Evolutionary conservation across 2,113 vertebrate species (phyloP).

Genomic region (Tragelaphus scriptus): DNA sequence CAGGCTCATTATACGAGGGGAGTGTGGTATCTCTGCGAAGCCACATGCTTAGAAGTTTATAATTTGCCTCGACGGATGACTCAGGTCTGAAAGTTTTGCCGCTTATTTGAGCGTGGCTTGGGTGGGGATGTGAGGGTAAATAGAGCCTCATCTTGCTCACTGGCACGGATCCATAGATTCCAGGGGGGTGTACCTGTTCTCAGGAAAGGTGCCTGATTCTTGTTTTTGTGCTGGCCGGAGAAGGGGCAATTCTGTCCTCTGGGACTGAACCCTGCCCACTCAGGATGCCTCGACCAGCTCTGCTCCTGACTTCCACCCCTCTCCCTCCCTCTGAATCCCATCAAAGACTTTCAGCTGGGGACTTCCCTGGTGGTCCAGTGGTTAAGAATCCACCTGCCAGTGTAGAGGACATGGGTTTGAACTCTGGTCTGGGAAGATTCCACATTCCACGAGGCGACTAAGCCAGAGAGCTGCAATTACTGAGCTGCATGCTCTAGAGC

Average conservation of each 20-base stretch:
- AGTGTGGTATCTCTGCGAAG: constrained; percentile 42
- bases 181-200: background rate
- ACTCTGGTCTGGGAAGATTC: background rate
- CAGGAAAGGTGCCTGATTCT: background rate
- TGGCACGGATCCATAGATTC: background rate
- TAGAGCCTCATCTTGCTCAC: background rate
- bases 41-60: constrained; percentile 53
- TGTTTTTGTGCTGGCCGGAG: fast-evolving
- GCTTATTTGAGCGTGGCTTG: constrained; percentile 47
- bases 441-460: background rate
- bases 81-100: constrained; percentile 43
- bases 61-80: constrained; percentile 58
- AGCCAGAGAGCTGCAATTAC: background rate
- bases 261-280: background rate
- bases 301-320: background rate
- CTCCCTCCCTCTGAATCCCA: background rate
- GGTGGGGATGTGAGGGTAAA: background rate
- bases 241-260: background rate
- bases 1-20: constrained; percentile 41
- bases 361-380: background rate
- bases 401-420: background rate
- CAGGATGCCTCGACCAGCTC: fast-evolving
- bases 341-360: background rate
- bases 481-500: background rate
- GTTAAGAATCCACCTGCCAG: background rate